Conservation (phyloP, 1,140 invertebrate genomes). For the Aphidius ervi region DNA sequence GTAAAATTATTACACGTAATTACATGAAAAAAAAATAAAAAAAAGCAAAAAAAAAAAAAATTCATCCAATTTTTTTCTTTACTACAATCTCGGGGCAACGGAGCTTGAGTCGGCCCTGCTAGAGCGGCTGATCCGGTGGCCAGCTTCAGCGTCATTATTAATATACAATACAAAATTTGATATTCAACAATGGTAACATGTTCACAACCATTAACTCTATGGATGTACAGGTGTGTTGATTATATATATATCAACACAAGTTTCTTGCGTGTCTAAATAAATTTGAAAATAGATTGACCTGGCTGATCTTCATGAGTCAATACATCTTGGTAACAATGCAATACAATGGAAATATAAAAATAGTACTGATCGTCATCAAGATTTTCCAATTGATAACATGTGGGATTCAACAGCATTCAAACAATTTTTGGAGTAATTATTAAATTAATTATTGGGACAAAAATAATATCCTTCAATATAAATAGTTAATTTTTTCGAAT, state of each 20-base stretch:
- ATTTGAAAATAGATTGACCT: not conserved
- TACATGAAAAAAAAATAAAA: no score
- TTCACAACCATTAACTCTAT: slow-evolving; percentile 85
- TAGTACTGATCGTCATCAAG: slow-evolving; percentile 65
- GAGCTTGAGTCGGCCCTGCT: no score
- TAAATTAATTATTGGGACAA: no score
- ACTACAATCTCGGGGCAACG: no score
- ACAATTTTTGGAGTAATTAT: slow-evolving; percentile 47
- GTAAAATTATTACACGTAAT: no score
- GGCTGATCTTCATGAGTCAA: slow-evolving; percentile 86
- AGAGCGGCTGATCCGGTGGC: no score
- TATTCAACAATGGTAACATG: slow-evolving; percentile 87
- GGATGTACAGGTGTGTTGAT: slow-evolving; percentile 77
- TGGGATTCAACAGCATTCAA: slow-evolving; percentile 51
- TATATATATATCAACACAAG: not conserved
- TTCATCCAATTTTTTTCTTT: no score
- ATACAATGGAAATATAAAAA: slow-evolving; percentile 90
- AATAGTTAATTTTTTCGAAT: no score
- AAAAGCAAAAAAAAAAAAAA: no score
- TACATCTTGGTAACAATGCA: slow-evolving; percentile 91
- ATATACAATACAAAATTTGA: slow-evolving; percentile 92
- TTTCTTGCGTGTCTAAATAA: slow-evolving; percentile 10
- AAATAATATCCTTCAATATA: no score
- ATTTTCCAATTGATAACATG: slow-evolving; percentile 70
- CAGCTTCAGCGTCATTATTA: no score